These are phyloP conservation scores for Agonopterix arenella DNA, from an alignment of 2,888 invertebrate species.

Conservation along the genomic window DNA sequence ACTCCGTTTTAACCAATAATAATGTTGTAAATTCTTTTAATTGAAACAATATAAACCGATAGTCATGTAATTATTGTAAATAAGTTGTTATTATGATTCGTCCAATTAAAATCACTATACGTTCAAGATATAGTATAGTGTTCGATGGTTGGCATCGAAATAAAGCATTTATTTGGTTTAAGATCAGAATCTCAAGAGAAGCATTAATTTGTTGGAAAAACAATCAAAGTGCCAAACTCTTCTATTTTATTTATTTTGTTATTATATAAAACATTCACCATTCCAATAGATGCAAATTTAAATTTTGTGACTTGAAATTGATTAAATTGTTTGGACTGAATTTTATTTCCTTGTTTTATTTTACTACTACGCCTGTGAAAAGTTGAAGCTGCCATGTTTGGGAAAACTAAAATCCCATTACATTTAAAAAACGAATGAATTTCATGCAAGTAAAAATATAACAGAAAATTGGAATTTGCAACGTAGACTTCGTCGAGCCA, in stretches of 20 bases:
- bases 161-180: slow-evolving; percentile 51
- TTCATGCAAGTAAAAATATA: too few species aligned
- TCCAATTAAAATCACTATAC: slow-evolving; percentile 35
- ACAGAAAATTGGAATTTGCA: too few species aligned
- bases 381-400: too few species aligned
- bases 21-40: slow-evolving; percentile 8
- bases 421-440: too few species aligned
- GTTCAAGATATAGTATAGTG: background rate
- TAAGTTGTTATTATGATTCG: slow-evolving; percentile 59
- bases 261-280: slow-evolving; percentile 41
- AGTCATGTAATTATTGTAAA: slow-evolving; percentile 67
- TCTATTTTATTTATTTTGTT: slow-evolving; percentile 36
- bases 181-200: slow-evolving; percentile 54
- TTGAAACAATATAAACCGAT: slow-evolving; percentile 9
- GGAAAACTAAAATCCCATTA: too few species aligned
- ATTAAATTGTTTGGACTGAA: slow-evolving; percentile 70
- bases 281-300: slow-evolving; percentile 56
- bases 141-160: slow-evolving; percentile 25
- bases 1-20: slow-evolving; percentile 1
- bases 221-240: slow-evolving; percentile 60
- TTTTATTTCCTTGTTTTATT: slow-evolving; percentile 29
- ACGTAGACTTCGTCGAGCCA: too few species aligned
- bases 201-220: slow-evolving; percentile 37
- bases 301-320: slow-evolving; percentile 40
- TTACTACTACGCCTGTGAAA: background rate